Evolutionary conservation across 2,113 vertebrate species (phyloP), one percentile per base, ranked within the genome.

Genomic region (Sinocyclocheilus maitianheensis): DNA sequence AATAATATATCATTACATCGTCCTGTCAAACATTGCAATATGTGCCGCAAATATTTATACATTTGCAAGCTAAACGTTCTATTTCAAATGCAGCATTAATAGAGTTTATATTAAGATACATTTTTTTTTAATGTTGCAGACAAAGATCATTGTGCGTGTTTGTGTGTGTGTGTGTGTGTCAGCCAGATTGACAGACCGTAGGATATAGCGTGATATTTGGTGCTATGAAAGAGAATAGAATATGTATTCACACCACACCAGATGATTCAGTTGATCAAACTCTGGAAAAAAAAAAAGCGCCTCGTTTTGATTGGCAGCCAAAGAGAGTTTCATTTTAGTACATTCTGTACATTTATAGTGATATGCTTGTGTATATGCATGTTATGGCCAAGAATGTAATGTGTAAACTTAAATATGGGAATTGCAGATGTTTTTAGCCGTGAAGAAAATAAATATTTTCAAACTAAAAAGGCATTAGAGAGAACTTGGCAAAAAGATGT

Each of bases 131-230:
- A 26, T 60, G 18, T 74, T 14, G 8, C 24, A 26, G 43, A 65
- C 60, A 85, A 79, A 84, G 63, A 87, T 83, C 80, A 62, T 40
- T 84, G 82, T 86, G 85, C 78, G 81, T 83, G 81, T 89, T 37
- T 82, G 81, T 63, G 81, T 55, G 16, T 55, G 82, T 85, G 62
- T 86, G 71, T 87, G 88, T 55, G 78, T 43, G 65, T 48, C 43
- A 80, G 88, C 81, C 81, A 87, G 84, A 89, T 84, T 89, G 88
- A 89, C 88, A 89, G 88, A 89, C 88, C 71, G 88, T 89, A 84
- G 81, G 85, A 89, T 86, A 84, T 71, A 84, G 79, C 88, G 37
- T 89, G 88, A 89, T 89, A 67, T 85, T 87, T 71, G 83, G 83
- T 81, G 81, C 65, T 79, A 83, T 85, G 86, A 84, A 87, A 58